Evolutionary conservation across 1,140 invertebrate species (phyloP), one percentile per base, ranked within the genome.

Genomic region (Tetramorium simillimum): DNA sequence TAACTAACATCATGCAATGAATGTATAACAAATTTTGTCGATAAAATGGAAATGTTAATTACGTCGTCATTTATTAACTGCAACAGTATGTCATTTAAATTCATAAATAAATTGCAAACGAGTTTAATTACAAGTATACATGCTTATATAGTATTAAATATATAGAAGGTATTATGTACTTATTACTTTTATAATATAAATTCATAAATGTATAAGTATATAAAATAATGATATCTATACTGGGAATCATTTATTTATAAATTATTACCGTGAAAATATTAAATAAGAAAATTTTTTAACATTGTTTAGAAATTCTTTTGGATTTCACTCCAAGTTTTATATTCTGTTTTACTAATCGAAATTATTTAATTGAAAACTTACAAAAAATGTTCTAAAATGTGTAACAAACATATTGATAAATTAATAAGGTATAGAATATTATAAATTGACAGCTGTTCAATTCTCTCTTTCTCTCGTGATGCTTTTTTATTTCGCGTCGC

Each of bases 41-140:
- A 40, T 14, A 24, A 69, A 72, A 82, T 82, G 67, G 80, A 73
- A 82, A 82, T 73, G 67, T 82, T 73, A 73, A 82, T 82, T 82
- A 37, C 51, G 24, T 46, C 37, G 24, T 69, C 53, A 33, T 56
- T 81, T 56, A 24, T 37, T 37, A 51, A 70, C 18, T 46, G 67
- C 67, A 82, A 73, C 67, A 73, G 80, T 60, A 73, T 82, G 78
- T 33, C 67, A 82, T 82, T 73, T 82, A 67, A 82, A 82, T 82
- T 24, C 2, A 82, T 82, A 58, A 81, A 81, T 81, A 72, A 82
- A 82, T 82, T 63, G 77, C 24, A 51, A 85, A 62, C 40, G 16
- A 37, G 24, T 77, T 63, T 77, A 24, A 77, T 63, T 43, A 63
- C 24, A 24, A 37, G 18, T 60, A 24, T 43, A 56, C 21, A 43